Conservation (phyloP, 1,140 invertebrate genomes). For the Drosophila rufa region DNA sequence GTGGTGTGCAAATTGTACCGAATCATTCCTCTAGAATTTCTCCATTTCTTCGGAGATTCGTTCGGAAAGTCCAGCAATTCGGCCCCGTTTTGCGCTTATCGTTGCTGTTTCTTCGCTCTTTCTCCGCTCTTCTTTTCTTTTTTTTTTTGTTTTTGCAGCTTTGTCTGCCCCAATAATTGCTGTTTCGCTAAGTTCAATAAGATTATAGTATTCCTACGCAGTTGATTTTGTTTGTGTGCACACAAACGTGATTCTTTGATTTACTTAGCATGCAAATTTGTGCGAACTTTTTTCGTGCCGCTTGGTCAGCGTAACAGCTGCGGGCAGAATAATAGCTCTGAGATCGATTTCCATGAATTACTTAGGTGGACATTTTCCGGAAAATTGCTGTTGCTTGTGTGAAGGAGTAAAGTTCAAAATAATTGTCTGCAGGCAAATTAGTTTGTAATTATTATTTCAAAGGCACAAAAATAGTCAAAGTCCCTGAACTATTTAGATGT, state of each 20-base stretch:
- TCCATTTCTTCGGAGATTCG: slow-evolving; percentile 15
- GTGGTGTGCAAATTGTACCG: slow-evolving; percentile 13
- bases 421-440: not conserved
- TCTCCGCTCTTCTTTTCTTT: not conserved
- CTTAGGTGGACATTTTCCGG: not conserved
- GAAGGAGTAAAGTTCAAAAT: no score
- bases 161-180: slow-evolving; percentile 58
- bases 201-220: slow-evolving; percentile 37
- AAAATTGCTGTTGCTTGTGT: not conserved
- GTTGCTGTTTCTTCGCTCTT: slow-evolving; percentile 2
- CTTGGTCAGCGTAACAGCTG: slow-evolving; percentile 42
- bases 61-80: slow-evolving; percentile 47
- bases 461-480: not conserved
- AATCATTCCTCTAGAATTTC: slow-evolving; percentile 29
- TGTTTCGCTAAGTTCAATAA: slow-evolving; percentile 45
- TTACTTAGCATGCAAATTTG: slow-evolving; percentile 69
- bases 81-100: slow-evolving; percentile 40
- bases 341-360: not conserved
- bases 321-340: slow-evolving; percentile 1
- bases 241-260: slow-evolving; percentile 53
- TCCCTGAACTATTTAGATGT: no score
- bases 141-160: slow-evolving; percentile 1
- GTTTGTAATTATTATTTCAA: not conserved
- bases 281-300: slow-evolving; percentile 36
- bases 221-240: slow-evolving; percentile 36